Evolutionary conservation across 2,113 vertebrate genomes (phyloP).

Genomic region (Microcebus lehilahytsara): DNA sequence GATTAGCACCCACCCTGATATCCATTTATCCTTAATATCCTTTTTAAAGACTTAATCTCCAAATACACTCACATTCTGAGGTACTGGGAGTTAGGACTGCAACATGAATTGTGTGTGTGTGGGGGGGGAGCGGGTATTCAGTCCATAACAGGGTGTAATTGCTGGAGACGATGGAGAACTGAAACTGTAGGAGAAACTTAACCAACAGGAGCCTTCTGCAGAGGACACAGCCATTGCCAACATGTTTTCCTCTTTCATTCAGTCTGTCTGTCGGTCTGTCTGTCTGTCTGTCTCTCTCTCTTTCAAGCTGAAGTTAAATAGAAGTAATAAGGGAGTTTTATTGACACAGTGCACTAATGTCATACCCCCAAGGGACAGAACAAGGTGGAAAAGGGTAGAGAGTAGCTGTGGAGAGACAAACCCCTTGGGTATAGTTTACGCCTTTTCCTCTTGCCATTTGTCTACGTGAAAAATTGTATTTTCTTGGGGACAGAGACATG

Average conservation of each 20-base stretch:
- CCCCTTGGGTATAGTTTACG: background rate
- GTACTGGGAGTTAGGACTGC: background rate
- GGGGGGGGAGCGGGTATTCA: background rate
- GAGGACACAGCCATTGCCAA: background rate
- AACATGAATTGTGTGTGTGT: background rate
- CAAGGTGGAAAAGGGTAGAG: background rate
- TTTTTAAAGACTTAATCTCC: background rate
- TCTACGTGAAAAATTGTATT: background rate
- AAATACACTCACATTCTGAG: background rate
- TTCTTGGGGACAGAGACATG: background rate
- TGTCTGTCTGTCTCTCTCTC: background rate
- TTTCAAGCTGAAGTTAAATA: background rate
- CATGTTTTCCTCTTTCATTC: background rate
- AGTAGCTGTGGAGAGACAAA: background rate
- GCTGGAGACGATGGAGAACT: background rate
- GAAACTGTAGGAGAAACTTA: background rate
- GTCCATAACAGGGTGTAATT: background rate
- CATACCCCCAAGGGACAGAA: background rate
- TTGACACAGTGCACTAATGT: background rate
- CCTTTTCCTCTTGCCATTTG: background rate
- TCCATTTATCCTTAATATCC: background rate
- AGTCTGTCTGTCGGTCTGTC: background rate
- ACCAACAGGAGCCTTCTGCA: background rate
- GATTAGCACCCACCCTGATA: background rate
- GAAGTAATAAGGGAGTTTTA: background rate